A percentile compares a stretch with the other conserved stretches of the same genome.
These are phyloP conservation scores for Calliphora vicina DNA, from an alignment of 1,140 invertebrate species.

Conservation along the genomic window DNA sequence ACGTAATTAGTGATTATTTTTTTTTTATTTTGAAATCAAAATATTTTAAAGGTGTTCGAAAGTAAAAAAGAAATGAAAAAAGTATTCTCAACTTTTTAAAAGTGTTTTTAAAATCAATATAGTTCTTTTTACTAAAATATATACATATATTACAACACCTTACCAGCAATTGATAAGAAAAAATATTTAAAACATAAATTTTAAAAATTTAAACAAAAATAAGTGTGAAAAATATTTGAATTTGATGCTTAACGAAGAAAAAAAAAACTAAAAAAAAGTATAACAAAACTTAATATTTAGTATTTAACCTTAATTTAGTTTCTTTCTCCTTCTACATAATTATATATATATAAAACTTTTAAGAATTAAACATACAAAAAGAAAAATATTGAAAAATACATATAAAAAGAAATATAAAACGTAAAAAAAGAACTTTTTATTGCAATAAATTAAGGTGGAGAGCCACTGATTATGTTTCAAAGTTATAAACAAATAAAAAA, in stretches of 20 bases:
- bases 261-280: slow-evolving; percentile 6
- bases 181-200: background rate
- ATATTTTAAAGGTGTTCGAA: background rate
- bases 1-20: slow-evolving; percentile 16
- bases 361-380: slow-evolving; percentile 26
- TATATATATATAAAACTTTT: slow-evolving; percentile 28
- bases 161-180: slow-evolving; percentile 3
- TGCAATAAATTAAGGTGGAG: slow-evolving; percentile 28
- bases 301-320: slow-evolving; percentile 33
- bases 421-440: slow-evolving; percentile 1
- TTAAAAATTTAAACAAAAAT: slow-evolving; percentile 14
- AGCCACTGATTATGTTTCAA: background rate
- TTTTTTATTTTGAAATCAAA: slow-evolving; percentile 12
- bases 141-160: background rate
- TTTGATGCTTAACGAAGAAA: background rate
- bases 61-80: background rate
- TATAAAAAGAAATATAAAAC: slow-evolving; percentile 20
- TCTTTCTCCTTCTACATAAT: slow-evolving; percentile 30
- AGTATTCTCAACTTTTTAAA: slow-evolving; percentile 15
- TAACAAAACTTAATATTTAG: slow-evolving; percentile 19
- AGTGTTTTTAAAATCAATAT: slow-evolving; percentile 3
- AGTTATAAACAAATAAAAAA: background rate
- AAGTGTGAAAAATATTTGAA: background rate
- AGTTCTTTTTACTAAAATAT: slow-evolving; percentile 12
- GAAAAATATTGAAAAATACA: background rate